Base-by-base conservation (phyloP, 2,797 vertebrate genomes). In the Microcaecilia unicolor region DNA sequence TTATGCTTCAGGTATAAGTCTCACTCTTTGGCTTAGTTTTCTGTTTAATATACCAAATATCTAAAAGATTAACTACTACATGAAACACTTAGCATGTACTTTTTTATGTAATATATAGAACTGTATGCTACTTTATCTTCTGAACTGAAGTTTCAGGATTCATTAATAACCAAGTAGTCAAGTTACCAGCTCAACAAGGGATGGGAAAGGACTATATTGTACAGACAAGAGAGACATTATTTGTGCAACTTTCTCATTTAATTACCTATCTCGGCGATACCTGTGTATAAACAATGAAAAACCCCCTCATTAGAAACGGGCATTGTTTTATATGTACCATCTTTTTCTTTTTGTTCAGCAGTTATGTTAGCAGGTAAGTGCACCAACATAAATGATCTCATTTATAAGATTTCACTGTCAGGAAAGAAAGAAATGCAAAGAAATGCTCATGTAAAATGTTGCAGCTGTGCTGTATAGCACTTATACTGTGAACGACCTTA, bases 1-100 rank as follows among this genome's bases (percentile, higher is more conserved):
- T 49, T 53, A 57, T 54, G 49, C 34, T 51, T 60, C 44, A 64
- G 51, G 44, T 45, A 43, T 38, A 49, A n/a, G n/a, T n/a, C n/a
- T n/a, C n/a, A n/a, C n/a, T n/a, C n/a, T n/a, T n/a, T n/a, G n/a
- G n/a, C n/a, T n/a, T n/a, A n/a, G n/a, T n/a, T n/a, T n/a, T n/a
- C n/a, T n/a, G n/a, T n/a, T n/a, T n/a, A n/a, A n/a, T n/a, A n/a
- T n/a, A n/a, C n/a, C n/a, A n/a, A n/a, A n/a, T n/a, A n/a, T n/a
- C n/a, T n/a, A n/a, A n/a, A n/a, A n/a, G n/a, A n/a, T n/a, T n/a
- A n/a, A n/a, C n/a, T n/a, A n/a, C n/a, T n/a, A n/a, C n/a, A n/a
- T n/a, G n/a, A n/a, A n/a, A n/a, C n/a, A n/a, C n/a, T n/a, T n/a
- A n/a, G n/a, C n/a, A n/a, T n/a, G n/a, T n/a, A n/a, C n/a, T n/a